A percentile compares a stretch with the other conserved stretches of the same genome.
phyloP scores from a whole-genome alignment of 2,113 vertebrate species.

The Tympanuchus pallidicinctus region DNA sequence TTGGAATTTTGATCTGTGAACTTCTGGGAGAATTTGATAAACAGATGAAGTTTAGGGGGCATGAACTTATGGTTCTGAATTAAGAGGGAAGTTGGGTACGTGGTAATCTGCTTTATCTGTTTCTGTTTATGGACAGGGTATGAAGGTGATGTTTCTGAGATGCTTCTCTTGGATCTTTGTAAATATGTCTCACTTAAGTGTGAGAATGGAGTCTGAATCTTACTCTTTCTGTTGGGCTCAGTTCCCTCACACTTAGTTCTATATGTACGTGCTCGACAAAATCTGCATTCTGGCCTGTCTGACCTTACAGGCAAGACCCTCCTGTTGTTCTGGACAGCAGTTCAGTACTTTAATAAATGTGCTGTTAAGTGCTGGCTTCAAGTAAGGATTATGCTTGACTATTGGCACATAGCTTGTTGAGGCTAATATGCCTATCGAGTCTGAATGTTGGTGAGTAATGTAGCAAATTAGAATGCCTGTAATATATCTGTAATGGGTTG shows the following conservation, averaged over 20 bases:
- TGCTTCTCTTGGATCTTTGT: not conserved
- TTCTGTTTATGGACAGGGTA: not conserved
- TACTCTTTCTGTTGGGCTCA: not conserved
- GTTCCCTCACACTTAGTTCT: not conserved
- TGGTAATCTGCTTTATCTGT: not conserved
- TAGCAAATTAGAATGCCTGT: not conserved
- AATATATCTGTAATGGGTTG: accelerated
- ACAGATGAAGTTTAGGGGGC: not conserved
- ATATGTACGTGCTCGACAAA: not conserved
- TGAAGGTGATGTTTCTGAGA: not conserved
- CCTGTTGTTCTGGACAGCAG: not conserved
- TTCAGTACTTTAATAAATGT: not conserved
- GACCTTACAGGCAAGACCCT: not conserved
- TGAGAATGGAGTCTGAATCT: not conserved
- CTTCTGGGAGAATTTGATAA: not conserved
- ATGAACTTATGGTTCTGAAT: accelerated
- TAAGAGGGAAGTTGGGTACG: not conserved
- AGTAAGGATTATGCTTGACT: not conserved
- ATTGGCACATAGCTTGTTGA: not conserved
- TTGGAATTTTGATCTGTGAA: not conserved
- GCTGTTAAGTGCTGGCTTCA: not conserved
- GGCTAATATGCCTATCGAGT: not conserved
- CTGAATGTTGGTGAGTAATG: not conserved
- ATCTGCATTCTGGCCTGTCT: not conserved
- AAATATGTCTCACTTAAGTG: not conserved